Evolutionary conservation across 2,113 vertebrate genomes (phyloP).

Genomic region (Oreamnos americanus): DNA sequence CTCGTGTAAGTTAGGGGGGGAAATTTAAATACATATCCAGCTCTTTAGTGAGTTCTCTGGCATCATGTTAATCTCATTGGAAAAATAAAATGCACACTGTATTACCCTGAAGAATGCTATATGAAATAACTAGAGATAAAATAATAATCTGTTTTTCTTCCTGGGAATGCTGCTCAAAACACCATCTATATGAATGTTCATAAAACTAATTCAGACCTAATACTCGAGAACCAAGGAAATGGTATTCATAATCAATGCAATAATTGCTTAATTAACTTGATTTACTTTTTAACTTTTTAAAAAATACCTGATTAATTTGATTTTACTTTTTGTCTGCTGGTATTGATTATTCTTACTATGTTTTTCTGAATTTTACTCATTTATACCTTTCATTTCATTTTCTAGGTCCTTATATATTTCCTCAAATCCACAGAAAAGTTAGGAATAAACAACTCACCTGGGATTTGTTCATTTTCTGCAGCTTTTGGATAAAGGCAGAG

Average conservation of each 20-base stretch:
- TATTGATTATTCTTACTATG: background rate
- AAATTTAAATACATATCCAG: background rate
- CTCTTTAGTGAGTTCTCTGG: background rate
- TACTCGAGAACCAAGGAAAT: background rate
- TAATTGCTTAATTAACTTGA: background rate
- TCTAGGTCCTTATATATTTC: background rate
- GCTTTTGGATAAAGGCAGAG: constrained; percentile 27
- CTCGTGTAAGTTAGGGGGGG: background rate
- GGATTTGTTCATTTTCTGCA: constrained; percentile 62
- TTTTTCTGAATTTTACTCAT: constrained; percentile 8
- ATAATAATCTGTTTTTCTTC: background rate
- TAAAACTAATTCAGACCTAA: background rate
- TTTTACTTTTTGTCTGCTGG: background rate
- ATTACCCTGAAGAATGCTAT: background rate
- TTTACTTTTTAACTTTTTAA: background rate
- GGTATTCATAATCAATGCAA: background rate
- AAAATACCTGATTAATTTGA: background rate
- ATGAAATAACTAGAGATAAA: background rate
- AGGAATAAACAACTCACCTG: constrained; percentile 60
- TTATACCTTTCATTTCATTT: background rate
- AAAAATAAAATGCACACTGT: background rate
- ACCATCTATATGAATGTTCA: background rate
- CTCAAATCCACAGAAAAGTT: background rate
- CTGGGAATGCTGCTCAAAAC: background rate
- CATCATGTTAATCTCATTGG: background rate